Evolutionary conservation across 2,888 invertebrate genomes (phyloP).

Genomic region (Melieria omissa): DNA sequence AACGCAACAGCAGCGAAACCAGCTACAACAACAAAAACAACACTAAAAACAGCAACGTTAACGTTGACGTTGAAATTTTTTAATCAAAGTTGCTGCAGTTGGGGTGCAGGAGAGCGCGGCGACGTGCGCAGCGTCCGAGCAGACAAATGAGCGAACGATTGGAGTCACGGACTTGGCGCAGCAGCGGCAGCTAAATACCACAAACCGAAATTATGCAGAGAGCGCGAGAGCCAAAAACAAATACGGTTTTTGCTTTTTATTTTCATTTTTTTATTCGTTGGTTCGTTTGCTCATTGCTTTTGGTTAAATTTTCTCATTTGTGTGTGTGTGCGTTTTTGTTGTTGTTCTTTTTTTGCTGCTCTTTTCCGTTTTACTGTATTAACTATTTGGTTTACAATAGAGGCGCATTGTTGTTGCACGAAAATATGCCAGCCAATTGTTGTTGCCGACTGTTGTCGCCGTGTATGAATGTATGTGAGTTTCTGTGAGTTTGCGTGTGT

Average conservation of each 20-base stretch:
- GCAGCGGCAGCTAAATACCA: too few relatives aligned
- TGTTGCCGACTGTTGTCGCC: slow-evolving; percentile 23
- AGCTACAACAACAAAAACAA: not conserved
- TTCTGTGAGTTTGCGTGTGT: slow-evolving; percentile 15
- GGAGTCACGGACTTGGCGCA: too few relatives aligned
- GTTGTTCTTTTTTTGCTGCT: slow-evolving; percentile 9
- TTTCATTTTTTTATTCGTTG: not conserved
- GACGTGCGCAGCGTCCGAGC: too few relatives aligned
- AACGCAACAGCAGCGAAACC: slow-evolving; percentile 9
- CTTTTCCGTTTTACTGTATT: slow-evolving; percentile 11
- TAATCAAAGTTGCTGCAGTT: slow-evolving; percentile 1
- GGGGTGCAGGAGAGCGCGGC: too few relatives aligned
- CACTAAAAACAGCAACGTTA: slow-evolving; percentile 5
- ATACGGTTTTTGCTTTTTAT: not conserved
- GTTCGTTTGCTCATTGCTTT: slow-evolving; percentile 6
- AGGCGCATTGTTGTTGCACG: slow-evolving; percentile 59
- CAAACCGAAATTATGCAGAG: too few relatives aligned
- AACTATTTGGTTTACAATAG: slow-evolving; percentile 20
- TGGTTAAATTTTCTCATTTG: slow-evolving; percentile 25
- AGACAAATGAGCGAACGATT: too few relatives aligned
- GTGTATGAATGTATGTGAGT: slow-evolving; percentile 22
- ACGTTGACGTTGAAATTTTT: slow-evolving; percentile 18
- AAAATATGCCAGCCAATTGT: slow-evolving; percentile 60
- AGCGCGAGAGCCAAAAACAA: not conserved
- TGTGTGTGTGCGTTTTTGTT: slow-evolving; percentile 28